Base-by-base conservation (phyloP, 2,888 invertebrate genomes). In the Megaustenia siamemsis region DNA sequence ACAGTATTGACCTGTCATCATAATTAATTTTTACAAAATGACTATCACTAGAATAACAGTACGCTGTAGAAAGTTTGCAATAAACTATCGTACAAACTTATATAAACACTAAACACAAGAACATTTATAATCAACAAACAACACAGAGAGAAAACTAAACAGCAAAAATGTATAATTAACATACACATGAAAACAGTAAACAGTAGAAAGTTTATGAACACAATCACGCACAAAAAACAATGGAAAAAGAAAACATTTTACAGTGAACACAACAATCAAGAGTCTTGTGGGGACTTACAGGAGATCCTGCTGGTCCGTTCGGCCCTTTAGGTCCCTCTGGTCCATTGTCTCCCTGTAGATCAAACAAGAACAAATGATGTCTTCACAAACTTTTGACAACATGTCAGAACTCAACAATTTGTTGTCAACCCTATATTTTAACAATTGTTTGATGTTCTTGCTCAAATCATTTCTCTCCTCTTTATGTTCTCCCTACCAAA, bases 241-340 rank as follows among this genome's bases (percentile, higher is more conserved):
- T 38, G 38, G 63, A 66, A 28, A 12, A 32, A 32, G 1, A 12
- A 32, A 21, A 35, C 35, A 68, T 6, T 38, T 15, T 15, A 68
- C 21, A 38, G 38, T 38, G 53, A 21, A 15, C 53, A 15, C 21
- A 15, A 15, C 10, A 53, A 53, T 21, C 10, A 53, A n/a, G n/a
- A n/a, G n/a, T n/a, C n/a, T 12, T 60, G 28, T 60, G 60, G 4
- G 12, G 32, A 89, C 90, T 88, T 89, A 90, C 90, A 32, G 89
- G 87, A 18, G 88, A 28, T 4, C 97, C 97, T 40, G 96, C 96
- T 87, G 95, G 95, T 49, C 98, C 98, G 12, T 97, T 97, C 91
- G 97, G 97, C 2, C 98, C 98, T 40, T 97, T 97, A 28, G 97
- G 95, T 4, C 97, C 98, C 40, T 96, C 95, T 94, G 97, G 97